Base-by-base conservation (phyloP, 2,113 vertebrate genomes). In the Psilopsiagon aurifrons region DNA sequence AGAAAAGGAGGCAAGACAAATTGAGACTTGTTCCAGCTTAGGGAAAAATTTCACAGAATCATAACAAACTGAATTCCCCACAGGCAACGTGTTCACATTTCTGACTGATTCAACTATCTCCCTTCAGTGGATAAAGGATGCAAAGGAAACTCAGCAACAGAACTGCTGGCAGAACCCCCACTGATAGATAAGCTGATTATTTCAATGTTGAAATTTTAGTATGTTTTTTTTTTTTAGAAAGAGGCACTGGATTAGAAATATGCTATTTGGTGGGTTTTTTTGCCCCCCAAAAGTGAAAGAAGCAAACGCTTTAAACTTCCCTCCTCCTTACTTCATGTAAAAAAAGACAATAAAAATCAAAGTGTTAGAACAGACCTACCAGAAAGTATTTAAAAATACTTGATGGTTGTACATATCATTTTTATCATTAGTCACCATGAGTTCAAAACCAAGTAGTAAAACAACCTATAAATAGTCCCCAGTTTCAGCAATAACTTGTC, bases 41-140 rank as follows among this genome's bases (percentile, higher is more conserved):
- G 43, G 55, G 55, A 82, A 79, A 51, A 60, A 75, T 82, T 95
- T 87, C 12, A 74, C 51, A 66, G 59, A 76, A 68, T 89, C 89
- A 67, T 4, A 79, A 49, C 52, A 91, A 82, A 71, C n/a, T 23
- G 10, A 78, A 79, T 59, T 90, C 57, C 69, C 37, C 28, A 64
- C 8, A n/a, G 86, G 39, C 62, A 83, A 44, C 0, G 1, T 3
- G 2, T 51, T 79, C 4, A 4, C 7, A 44, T 79, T 92, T 77
- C 49, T 77, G 54, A 64, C 11, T 28, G 33, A 86, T 70, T 83
- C 64, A 69, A 5, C 29, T 17, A 54, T 74, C 62, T 85, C 83
- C 14, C 73, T 46, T 55, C 62, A 80, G 25, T 1, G 2, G 37
- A 74, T 84, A 78, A 81, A 46, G n/a, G 60, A 19, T 54, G 25